Evolutionary conservation across 2,888 invertebrate genomes (phyloP).

Genomic region (Mimachlamys varia): DNA sequence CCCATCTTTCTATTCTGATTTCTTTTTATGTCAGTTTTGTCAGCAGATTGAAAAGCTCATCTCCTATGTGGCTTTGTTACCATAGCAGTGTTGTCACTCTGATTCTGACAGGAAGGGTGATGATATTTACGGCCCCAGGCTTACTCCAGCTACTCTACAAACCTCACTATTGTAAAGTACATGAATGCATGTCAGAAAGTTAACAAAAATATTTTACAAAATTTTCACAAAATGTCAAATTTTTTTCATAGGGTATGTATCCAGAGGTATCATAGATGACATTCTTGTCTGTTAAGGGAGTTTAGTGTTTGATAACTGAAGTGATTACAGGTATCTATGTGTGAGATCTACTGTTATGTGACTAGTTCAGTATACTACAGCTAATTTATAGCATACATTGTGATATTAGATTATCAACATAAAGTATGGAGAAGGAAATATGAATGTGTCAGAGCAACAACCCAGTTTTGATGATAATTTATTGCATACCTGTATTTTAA

Average conservation of each 20-base stretch:
- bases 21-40: conserved; percentile 33
- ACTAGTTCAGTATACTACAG: neutral
- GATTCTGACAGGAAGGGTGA: neutral
- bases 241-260: neutral
- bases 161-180: neutral
- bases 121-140: neutral
- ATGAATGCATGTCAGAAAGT: neutral
- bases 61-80: neutral
- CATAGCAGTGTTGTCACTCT: neutral
- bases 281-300: neutral
- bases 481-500: neutral
- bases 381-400: conserved; percentile 15
- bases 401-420: neutral
- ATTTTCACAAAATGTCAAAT: neutral
- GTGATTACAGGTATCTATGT: neutral
- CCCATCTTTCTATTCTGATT: neutral
- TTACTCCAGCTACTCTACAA: neutral
- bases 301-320: neutral
- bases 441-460: neutral
- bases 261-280: neutral
- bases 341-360: neutral
- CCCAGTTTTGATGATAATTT: neutral
- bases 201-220: neutral
- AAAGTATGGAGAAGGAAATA: neutral
- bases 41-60: conserved; percentile 27